phyloP scores from a whole-genome alignment of 2,797 vertebrate genomes.

The Gorsachius magnificus region DNA sequence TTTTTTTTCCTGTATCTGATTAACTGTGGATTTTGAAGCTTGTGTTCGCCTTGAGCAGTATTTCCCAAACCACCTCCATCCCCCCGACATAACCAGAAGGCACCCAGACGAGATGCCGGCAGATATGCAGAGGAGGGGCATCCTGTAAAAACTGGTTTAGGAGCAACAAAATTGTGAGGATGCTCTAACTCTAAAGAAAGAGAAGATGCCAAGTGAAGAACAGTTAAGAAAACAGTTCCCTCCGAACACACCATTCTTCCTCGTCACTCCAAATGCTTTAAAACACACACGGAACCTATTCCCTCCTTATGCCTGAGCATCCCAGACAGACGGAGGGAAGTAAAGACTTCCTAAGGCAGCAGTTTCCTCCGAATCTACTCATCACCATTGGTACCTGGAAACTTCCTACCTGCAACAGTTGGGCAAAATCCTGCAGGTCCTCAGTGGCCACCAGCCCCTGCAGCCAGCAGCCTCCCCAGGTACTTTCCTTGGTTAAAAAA shows the following conservation, averaged over 20 bases:
- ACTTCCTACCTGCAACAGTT: fast-evolving
- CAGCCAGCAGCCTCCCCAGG: fast-evolving
- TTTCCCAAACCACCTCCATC: not conserved
- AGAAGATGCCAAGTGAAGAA: not conserved
- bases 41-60: not conserved
- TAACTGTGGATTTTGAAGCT: not conserved
- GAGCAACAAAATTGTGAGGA: not conserved
- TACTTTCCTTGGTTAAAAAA: not conserved
- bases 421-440: not conserved
- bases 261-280: not conserved
- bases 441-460: not conserved
- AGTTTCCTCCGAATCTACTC: not conserved
- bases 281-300: not conserved
- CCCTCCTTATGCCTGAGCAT: not conserved
- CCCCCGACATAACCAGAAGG: not conserved
- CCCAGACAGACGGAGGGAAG: not conserved
- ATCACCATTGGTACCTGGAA: not conserved
- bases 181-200: not conserved
- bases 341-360: not conserved
- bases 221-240: not conserved
- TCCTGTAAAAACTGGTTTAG: not conserved
- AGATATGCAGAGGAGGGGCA: fast-evolving
- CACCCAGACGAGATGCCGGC: not conserved
- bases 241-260: not conserved
- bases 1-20: not conserved